Evolutionary conservation across 2,113 vertebrate genomes (phyloP), one percentile per base, ranked within the genome.

Genomic region (human): DNA sequence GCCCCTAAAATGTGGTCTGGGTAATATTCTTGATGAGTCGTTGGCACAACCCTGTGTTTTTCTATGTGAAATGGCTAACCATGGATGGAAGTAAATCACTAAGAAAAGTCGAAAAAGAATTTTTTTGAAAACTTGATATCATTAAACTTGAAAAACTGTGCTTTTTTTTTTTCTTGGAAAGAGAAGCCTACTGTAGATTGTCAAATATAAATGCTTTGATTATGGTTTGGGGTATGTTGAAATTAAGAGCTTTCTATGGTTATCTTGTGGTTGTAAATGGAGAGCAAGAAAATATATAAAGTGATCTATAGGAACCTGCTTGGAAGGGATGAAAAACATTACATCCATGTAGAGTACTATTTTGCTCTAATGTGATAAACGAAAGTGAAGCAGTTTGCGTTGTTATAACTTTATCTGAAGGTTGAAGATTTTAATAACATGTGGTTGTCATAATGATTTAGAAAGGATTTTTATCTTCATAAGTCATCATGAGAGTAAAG

Each of bases 1-100:
- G 95, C 94, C 98, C 94, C 93, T 97, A 72, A 64, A 96, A 93
- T 98, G 98, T 98, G 97, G 97, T 98, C 98, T 98, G 98, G 97
- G 97, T 98, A 98, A 98, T 98, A 98, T 98, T 98, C 96, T 97
- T 98, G 97, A 98, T 97, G 98, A 98, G 98, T 97, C 97, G 89
- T 98, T 98, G 98, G 98, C 98, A 94, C 90, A 95, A 96, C 98
- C 45, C 85, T 86, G 16, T 96, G 96, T 98, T 98, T 97, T 98
- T 97, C 94, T 96, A 23, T 97, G 98, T 97, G 97, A 98, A 98
- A 98, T 97, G 97, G 97, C 96, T 98, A 98, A 97, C 97, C 96
- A 83, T 43, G 97, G 97, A 88, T 96, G 95, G 97, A 97, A 98
- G 96, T 98, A 98, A 98, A 98, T 98, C 98, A 98, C 27, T 7